Evolutionary conservation across 2,888 invertebrate species (phyloP), one percentile per base, ranked within the genome.

Genomic region (Papilio protenor): DNA sequence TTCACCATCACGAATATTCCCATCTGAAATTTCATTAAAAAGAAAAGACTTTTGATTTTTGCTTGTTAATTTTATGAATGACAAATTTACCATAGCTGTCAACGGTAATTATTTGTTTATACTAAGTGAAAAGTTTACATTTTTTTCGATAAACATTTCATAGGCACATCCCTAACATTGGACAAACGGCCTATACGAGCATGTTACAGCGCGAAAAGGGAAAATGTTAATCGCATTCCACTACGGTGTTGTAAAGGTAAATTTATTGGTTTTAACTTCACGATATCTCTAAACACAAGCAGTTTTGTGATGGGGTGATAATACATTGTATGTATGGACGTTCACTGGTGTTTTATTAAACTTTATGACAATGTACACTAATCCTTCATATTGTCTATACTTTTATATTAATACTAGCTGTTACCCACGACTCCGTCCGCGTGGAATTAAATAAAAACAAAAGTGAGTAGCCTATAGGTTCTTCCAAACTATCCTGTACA

Each of bases 151-250:
- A 74, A 52, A 72, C 75, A 73, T 73, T 52, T 73, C 11, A 52
- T 2, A 21, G n/a, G 66, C 55, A 78, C 86, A 82, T 82, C 87
- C 80, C 87, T 88, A 87, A 71, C 52, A 81, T 81, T 79, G 82
- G 84, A 85, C 84, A 86, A 82, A 81, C 82, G 81, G 83, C 83
- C 83, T 82, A 83, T 83, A 85, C 82, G 83, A 83, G 84, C 79
- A 81, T 85, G 82, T 83, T 81, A 82, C 81, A 27, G 72, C 80
- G 84, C 83, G 86, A 85, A 89, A 88, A 85, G 85, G 85, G 85
- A 84, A 88, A 88, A 89, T 89, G 89, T 90, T 87, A 87, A 89
- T 88, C 85, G 86, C 85, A 88, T 88, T 86, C 84, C 86, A 84
- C 83, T 85, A 83, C 84, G 84, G 84, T 85, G 85, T 86, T 85